Percentiles rank a stretch among this genome's conserved stretches.
phyloP scores from a whole-genome alignment of 1,140 invertebrate genomes.

The Drosophila parvula region DNA sequence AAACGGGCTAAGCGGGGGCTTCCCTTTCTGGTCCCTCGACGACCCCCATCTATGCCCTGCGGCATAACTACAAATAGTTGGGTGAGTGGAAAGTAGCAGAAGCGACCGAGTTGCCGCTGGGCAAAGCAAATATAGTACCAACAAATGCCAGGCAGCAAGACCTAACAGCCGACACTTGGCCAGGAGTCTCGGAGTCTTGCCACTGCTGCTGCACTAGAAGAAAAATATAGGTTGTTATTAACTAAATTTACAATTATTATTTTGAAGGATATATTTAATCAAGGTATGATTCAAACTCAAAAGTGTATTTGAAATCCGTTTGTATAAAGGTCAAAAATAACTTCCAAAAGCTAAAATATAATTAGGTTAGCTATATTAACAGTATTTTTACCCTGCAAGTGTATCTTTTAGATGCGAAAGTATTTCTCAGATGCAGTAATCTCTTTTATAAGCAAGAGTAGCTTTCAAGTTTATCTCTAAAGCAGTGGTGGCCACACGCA shows the following conservation, averaged over 20 bases:
- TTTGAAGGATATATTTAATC: no score
- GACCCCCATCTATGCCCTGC: not conserved
- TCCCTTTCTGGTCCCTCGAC: constrained; percentile 12
- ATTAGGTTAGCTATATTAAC: not conserved
- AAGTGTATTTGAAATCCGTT: no score
- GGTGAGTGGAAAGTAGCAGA: constrained; percentile 49
- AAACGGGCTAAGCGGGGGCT: constrained; percentile 41
- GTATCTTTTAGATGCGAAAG: no score
- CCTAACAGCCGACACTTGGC: constrained; percentile 52
- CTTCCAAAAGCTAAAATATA: not conserved
- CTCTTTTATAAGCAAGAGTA: no score
- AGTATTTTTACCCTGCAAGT: not conserved
- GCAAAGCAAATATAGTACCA: constrained; percentile 61
- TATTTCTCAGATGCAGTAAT: not conserved
- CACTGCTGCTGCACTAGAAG: not conserved
- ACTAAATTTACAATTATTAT: not conserved
- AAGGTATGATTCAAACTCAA: not conserved
- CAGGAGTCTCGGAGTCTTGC: constrained; percentile 14
- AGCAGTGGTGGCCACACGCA: no score
- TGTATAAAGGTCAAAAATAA: no score
- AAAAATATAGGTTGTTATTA: not conserved
- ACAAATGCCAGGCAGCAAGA: constrained; percentile 38
- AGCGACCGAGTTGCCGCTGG: constrained; percentile 44
- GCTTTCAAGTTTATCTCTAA: not conserved
- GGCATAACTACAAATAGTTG: constrained; percentile 39